Percentiles rank a stretch among this genome's conserved stretches.
Conservation (phyloP, 2,797 vertebrate genomes). For the Diglossa cyanea region DNA sequence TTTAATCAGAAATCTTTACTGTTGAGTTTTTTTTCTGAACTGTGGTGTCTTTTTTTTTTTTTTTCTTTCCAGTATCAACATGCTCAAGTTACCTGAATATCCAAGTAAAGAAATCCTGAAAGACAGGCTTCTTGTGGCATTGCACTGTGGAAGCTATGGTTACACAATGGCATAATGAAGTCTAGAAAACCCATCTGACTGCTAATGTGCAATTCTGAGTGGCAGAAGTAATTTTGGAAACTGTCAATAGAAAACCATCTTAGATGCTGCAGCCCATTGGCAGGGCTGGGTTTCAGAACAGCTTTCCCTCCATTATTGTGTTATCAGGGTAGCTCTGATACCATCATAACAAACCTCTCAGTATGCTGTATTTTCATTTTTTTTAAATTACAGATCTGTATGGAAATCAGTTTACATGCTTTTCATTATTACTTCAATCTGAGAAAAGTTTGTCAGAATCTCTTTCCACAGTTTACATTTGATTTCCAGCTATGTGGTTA, state of each 20-base stretch:
- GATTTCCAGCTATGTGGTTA: not conserved
- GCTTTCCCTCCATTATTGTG: constrained; percentile 22
- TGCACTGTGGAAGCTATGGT: constrained; percentile 97
- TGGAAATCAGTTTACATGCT: constrained; percentile 23
- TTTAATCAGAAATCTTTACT: constrained; percentile 5
- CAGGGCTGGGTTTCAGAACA: constrained; percentile 52
- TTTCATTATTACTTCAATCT: constrained; percentile 35
- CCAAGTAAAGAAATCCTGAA: constrained; percentile 91
- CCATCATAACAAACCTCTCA: constrained; percentile 7
- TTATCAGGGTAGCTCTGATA: constrained; percentile 51
- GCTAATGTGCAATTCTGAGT: constrained; percentile 44
- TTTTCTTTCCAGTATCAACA: constrained; percentile 88
- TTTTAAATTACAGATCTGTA: constrained; percentile 4
- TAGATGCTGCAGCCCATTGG: constrained; percentile 14
- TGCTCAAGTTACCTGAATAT: constrained; percentile 98
- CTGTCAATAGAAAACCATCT: constrained; percentile 42
- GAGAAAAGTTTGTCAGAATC: constrained; percentile 41
- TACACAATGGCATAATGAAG: constrained; percentile 93
- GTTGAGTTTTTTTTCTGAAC: constrained; percentile 34
- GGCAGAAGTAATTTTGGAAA: constrained; percentile 64
- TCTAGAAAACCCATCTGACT: constrained; percentile 36
- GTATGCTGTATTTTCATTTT: constrained; percentile 19
- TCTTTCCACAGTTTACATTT: constrained; percentile 27
- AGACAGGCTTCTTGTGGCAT: constrained; percentile 93
- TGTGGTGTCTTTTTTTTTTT: not conserved